These are phyloP conservation scores for Pelosia muscerda DNA, from an alignment of 2,888 invertebrate genomes.

Conservation along the genomic window DNA sequence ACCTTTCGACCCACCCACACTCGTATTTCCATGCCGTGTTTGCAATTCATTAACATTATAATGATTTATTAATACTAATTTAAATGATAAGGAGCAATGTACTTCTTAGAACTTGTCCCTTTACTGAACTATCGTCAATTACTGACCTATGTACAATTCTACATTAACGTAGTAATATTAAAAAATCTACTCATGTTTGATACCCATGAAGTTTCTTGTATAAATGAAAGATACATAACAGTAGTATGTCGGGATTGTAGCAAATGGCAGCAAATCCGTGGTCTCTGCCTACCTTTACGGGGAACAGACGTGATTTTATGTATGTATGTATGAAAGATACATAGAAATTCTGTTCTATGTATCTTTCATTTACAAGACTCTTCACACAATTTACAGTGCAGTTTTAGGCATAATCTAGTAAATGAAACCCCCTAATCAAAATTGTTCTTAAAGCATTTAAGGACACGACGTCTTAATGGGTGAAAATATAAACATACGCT, in stretches of 20 bases:
- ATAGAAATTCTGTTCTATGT: background rate
- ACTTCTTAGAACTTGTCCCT: background rate
- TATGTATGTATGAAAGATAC: background rate
- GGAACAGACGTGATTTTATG: too few relatives aligned
- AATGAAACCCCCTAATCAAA: background rate
- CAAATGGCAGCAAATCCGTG: too few relatives aligned
- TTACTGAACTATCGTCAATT: background rate
- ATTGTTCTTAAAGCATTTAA: constrained; percentile 21
- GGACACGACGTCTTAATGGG: constrained; percentile 34
- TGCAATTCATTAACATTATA: constrained; percentile 1
- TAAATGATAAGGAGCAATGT: background rate
- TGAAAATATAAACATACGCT: constrained; percentile 26
- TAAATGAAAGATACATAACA: background rate
- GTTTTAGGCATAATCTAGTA: background rate
- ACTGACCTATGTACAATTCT: constrained; percentile 4
- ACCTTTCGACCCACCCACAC: background rate
- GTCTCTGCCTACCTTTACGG: too few relatives aligned
- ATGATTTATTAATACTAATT: background rate
- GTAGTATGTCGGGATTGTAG: too few relatives aligned
- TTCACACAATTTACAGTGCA: too few relatives aligned
- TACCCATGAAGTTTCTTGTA: background rate
- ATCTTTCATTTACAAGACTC: too few relatives aligned
- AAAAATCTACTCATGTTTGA: background rate
- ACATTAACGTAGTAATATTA: background rate
- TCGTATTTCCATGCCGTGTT: background rate